Conservation (phyloP, 2,888 invertebrate genomes). For the Meteorus cinctellus region DNA sequence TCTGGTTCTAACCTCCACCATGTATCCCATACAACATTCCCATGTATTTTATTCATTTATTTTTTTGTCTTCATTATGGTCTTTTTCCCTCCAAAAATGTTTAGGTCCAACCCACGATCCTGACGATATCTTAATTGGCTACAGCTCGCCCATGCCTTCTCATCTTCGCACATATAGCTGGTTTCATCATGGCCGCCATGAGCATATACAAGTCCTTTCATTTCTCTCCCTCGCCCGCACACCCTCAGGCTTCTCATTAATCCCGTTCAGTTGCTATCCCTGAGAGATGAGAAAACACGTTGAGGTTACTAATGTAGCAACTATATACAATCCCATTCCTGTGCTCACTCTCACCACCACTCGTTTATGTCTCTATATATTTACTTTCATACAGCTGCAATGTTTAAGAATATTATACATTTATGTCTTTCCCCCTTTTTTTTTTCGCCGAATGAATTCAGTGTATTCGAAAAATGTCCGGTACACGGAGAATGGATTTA, state of each 20-base stretch:
- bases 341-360: no score
- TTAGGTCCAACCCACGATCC: conserved; percentile 63
- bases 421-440: no score
- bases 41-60: conserved; percentile 66
- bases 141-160: conserved; percentile 42
- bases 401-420: no score
- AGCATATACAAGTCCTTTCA: no score
- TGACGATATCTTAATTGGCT: conserved; percentile 71
- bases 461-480: no score
- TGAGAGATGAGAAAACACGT: conserved; percentile 20
- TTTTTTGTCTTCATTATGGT: conserved; percentile 2
- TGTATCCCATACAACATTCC: neutral
- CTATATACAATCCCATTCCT: neutral
- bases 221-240: neutral
- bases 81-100: conserved; percentile 49
- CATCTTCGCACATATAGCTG: conserved; percentile 17
- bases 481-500: no score
- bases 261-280: conserved; percentile 49
- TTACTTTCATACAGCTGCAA: no score
- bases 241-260: conserved; percentile 46
- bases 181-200: conserved; percentile 52
- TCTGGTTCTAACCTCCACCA: neutral
- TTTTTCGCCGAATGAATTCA: no score
- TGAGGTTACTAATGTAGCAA: neutral
- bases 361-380: no score